Conservation (phyloP, 2,113 vertebrate genomes). For the Enhydra lutris region DNA sequence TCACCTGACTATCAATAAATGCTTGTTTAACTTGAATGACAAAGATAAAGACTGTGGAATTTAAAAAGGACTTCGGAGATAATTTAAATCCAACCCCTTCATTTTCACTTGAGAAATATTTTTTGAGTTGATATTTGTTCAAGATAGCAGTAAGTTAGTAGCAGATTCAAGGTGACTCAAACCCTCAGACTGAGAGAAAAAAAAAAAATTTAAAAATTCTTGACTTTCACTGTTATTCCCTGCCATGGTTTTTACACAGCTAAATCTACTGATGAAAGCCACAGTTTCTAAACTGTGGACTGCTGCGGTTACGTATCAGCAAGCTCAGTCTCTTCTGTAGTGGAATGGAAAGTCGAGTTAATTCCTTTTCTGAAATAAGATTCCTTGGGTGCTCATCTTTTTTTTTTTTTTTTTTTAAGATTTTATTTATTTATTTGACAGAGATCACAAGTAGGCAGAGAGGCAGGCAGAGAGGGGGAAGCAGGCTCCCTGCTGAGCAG, state of each 20-base stretch:
- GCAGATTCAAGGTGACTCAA: neutral
- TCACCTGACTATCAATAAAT: neutral
- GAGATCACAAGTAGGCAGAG: too few relatives aligned
- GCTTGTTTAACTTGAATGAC: conserved; percentile 18
- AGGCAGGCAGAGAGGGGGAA: too few relatives aligned
- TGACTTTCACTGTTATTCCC: neutral
- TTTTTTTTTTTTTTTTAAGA: too few relatives aligned
- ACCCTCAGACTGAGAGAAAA: neutral
- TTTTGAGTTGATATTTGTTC: neutral
- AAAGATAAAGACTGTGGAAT: neutral
- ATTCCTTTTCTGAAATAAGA: neutral
- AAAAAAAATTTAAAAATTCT: neutral
- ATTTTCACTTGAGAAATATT: neutral
- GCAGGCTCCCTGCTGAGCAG: too few relatives aligned
- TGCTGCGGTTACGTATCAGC: neutral
- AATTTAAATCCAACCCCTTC: neutral
- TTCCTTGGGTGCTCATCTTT: neutral
- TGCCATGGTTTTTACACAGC: neutral
- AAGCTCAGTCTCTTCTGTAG: neutral
- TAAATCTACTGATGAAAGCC: neutral
- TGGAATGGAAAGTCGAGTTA: neutral
- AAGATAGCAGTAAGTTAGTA: neutral
- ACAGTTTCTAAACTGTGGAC: neutral
- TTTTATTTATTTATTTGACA: too few relatives aligned
- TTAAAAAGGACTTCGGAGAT: neutral